phyloP scores from a whole-genome alignment of 2,113 vertebrate genomes.

The Daboia siamensis region DNA sequence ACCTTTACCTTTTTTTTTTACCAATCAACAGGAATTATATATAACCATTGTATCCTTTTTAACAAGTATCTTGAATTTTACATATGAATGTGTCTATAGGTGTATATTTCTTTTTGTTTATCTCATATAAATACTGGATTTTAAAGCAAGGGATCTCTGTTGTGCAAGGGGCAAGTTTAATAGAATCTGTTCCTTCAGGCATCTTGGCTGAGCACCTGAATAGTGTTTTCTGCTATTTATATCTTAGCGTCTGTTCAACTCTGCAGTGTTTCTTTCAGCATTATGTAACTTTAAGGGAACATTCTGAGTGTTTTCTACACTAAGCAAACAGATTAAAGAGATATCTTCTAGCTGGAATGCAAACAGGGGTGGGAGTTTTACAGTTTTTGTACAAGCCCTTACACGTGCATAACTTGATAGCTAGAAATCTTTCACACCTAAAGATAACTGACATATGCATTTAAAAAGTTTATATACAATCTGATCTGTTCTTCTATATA shows the following conservation, averaged over 20 bases:
- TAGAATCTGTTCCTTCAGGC: background rate
- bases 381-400: conserved; percentile 24
- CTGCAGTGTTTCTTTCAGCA: background rate
- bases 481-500: background rate
- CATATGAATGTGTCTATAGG: no score
- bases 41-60: background rate
- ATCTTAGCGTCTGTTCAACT: background rate
- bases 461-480: conserved; percentile 25
- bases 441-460: conserved; percentile 15
- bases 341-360: background rate
- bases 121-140: background rate
- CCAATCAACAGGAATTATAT: background rate
- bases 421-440: conserved; percentile 40
- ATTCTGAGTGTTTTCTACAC: conserved; percentile 8
- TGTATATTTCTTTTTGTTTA: conserved; percentile 2
- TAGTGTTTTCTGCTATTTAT: background rate
- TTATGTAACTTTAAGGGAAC: conserved; percentile 13
- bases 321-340: conserved; percentile 6
- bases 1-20: no score
- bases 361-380: background rate
- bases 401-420: conserved; percentile 4
- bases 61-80: background rate
- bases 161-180: background rate
- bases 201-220: background rate
- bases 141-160: background rate